phyloP scores from a whole-genome alignment of 2,888 invertebrate species.

The Cephus pygmeus region DNA sequence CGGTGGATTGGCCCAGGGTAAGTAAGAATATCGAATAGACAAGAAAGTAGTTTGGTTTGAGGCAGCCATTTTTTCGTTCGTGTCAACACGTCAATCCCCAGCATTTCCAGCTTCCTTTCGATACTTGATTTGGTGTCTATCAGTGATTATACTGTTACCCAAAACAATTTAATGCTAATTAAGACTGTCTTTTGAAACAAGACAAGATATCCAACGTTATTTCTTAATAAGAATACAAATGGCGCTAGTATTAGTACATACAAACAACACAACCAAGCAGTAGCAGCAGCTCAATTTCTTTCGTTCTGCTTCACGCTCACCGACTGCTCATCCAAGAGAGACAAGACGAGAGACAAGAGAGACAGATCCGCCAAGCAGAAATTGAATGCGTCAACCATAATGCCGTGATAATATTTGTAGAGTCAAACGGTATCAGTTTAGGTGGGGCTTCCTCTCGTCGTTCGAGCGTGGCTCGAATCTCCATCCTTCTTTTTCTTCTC shows the following conservation, averaged over 20 bases:
- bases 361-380: not conserved
- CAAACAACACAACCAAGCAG: not conserved
- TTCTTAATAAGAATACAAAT: not conserved
- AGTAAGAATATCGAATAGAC: no score
- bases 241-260: not conserved
- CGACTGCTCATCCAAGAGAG: not conserved
- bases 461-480: not conserved
- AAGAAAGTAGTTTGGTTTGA: not conserved
- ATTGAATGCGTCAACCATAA: not conserved
- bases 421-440: not conserved
- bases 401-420: conserved; percentile 3
- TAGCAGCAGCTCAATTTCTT: not conserved
- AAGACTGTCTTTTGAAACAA: not conserved
- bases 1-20: no score
- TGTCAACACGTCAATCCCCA: not conserved
- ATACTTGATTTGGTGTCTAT: not conserved
- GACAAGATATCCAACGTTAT: not conserved
- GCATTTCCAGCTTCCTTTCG: not conserved
- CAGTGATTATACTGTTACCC: not conserved
- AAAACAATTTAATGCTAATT: not conserved
- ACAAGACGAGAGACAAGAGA: not conserved
- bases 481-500: not conserved
- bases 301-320: not conserved
- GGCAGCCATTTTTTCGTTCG: not conserved
- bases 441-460: not conserved